Conservation (phyloP, 2,113 vertebrate genomes). For the Fulica atra region DNA sequence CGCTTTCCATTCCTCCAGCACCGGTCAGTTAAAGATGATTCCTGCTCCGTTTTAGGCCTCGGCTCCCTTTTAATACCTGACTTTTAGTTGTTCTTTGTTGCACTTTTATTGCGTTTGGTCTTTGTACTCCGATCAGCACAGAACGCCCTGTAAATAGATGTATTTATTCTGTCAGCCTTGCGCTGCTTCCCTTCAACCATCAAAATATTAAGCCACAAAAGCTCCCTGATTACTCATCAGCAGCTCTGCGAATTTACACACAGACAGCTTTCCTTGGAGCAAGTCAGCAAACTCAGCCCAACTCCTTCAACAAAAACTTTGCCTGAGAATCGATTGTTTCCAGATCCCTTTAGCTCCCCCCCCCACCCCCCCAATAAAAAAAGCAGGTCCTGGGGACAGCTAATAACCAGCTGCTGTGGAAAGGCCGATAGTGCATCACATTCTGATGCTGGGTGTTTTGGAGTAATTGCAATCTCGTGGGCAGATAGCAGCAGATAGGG, state of each 20-base stretch:
- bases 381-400: neutral
- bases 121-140: neutral
- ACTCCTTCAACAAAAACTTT: conserved; percentile 16
- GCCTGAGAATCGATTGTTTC: conserved; percentile 42
- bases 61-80: neutral
- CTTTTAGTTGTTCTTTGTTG: neutral
- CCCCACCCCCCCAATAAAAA: neutral
- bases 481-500: neutral
- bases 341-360: neutral
- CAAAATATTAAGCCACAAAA: conserved; percentile 56
- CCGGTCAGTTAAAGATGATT: neutral
- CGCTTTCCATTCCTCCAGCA: neutral
- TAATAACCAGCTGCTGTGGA: neutral
- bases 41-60: neutral
- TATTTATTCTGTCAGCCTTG: neutral
- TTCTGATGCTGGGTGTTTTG: neutral
- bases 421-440: neutral
- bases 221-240: conserved; percentile 28
- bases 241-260: neutral
- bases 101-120: neutral
- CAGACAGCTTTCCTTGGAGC: conserved; percentile 47
- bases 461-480: neutral
- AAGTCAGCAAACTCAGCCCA: conserved; percentile 20
- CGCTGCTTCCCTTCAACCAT: neutral
- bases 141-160: neutral